phyloP scores from a whole-genome alignment of 2,888 invertebrate genomes.

The Sceliomorpha sp. region DNA sequence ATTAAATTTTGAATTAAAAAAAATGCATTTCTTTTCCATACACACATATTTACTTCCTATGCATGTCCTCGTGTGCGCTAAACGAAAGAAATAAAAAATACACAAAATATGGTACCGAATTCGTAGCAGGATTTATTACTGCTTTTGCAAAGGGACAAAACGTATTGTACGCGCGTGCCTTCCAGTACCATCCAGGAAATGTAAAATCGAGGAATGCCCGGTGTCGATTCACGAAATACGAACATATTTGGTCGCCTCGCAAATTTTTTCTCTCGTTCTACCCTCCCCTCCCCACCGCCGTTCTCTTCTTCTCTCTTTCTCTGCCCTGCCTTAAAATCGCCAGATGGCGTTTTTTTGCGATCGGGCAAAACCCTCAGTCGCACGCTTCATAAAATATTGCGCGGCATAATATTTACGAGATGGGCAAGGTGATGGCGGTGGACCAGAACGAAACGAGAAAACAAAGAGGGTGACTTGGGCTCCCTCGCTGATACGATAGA shows the following conservation, averaged over 20 bases:
- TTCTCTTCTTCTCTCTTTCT: conserved; percentile 3
- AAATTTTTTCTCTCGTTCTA: conserved; percentile 10
- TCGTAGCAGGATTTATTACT: conserved; percentile 30
- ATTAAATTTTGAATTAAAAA: too few relatives aligned
- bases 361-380: conserved; percentile 27
- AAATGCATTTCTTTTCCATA: too few relatives aligned
- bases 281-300: neutral
- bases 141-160: conserved; percentile 24
- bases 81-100: too few relatives aligned
- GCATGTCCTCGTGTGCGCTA: too few relatives aligned
- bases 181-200: conserved; percentile 20
- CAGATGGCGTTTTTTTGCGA: conserved; percentile 18
- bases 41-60: too few relatives aligned
- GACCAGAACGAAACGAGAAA: conserved; percentile 28
- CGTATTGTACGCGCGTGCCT: conserved; percentile 24
- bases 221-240: conserved; percentile 39
- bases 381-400: conserved; percentile 35
- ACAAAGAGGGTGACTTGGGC: conserved; percentile 25
- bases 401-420: conserved; percentile 35
- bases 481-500: conserved; percentile 8
- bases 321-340: conserved; percentile 10
- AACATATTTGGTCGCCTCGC: conserved; percentile 18
- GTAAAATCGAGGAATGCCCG: conserved; percentile 25
- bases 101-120: conserved; percentile 8
- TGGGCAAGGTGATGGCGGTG: conserved; percentile 24